These are phyloP conservation scores for Zosterops japonicus DNA, from an alignment of 2,113 vertebrate species.

Conservation along the genomic window DNA sequence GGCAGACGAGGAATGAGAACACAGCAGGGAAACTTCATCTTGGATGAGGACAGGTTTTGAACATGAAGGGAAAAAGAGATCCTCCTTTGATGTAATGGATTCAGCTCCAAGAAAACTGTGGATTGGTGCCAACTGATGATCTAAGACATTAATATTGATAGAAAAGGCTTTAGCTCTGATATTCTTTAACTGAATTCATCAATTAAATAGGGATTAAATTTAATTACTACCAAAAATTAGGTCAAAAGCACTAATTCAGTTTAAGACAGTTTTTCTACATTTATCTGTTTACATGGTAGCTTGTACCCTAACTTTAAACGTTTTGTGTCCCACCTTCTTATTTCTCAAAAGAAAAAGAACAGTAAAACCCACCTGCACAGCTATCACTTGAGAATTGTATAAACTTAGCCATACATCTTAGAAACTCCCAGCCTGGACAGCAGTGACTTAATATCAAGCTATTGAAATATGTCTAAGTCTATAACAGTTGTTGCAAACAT, in stretches of 20 bases:
- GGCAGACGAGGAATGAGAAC: neutral
- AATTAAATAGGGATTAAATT: neutral
- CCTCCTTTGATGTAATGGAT: neutral
- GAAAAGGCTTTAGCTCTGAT: neutral
- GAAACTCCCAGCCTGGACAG: neutral
- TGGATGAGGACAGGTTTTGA: neutral
- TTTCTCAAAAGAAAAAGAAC: neutral
- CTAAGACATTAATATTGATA: neutral
- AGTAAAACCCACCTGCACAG: neutral
- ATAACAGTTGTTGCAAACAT: neutral
- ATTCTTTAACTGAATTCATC: neutral
- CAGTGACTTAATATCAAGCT: neutral
- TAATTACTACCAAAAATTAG: neutral
- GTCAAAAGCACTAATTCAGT: neutral
- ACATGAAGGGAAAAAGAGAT: neutral
- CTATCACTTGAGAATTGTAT: neutral
- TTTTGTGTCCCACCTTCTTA: neutral
- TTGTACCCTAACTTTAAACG: neutral
- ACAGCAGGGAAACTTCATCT: neutral
- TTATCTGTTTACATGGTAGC: neutral
- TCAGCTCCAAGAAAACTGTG: neutral
- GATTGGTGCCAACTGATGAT: neutral
- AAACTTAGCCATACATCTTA: neutral
- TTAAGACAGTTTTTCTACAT: neutral
- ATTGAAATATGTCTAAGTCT: neutral